Base-by-base conservation (phyloP, 2,113 vertebrate species). In the Delphinus delphis region DNA sequence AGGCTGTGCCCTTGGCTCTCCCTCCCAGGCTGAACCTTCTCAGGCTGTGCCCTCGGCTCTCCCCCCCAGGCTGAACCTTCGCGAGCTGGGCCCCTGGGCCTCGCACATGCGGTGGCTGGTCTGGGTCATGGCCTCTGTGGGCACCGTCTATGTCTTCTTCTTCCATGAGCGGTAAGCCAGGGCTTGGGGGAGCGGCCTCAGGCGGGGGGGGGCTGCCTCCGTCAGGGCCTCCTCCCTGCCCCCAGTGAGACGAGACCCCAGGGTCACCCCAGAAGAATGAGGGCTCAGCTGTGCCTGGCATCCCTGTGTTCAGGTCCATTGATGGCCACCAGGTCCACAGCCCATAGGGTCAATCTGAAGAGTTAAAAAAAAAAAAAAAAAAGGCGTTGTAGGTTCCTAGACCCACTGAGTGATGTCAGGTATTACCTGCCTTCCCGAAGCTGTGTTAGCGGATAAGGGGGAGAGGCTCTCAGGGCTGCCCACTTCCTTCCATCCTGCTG, bases 101-200 rank as follows among this genome's bases (percentile, higher is more conserved):
- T 99, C 98, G 93, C 99, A 99, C 98, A 99, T 99, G 99, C 99
- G 99, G 93, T 99, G 99, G 99, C 93, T 99, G 98, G 99, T 99
- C 91, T 99, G 99, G 99, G 99, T 99, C 97, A 99, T 99, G 99
- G 99, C 99, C 0, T 99, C 99, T 0, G 93, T 99, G 0, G 99
- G 99, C 58, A 99, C 99, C 0, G 23, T 99, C 92, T 99, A 99
- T 0, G 99, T 99, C 25, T 99, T 99, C 98, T 99, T 99, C 98
- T 99, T 99, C 97, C 99, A 99, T 0, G 99, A 99, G 97, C 98
- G 99, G 99, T 99, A 99, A 99, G 98, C 94, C 47, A 8, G 62
- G 50, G 9, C 41, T 15, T 41, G 38, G 36, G 31, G 5, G 58
- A 53, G 23, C 1, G 25, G 28, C 18, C 17, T 67, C 18, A 9